Percentiles rank a stretch among this genome's conserved stretches.
Conservation (phyloP, 2,113 vertebrate genomes). For the Microcebus griseorufus region DNA sequence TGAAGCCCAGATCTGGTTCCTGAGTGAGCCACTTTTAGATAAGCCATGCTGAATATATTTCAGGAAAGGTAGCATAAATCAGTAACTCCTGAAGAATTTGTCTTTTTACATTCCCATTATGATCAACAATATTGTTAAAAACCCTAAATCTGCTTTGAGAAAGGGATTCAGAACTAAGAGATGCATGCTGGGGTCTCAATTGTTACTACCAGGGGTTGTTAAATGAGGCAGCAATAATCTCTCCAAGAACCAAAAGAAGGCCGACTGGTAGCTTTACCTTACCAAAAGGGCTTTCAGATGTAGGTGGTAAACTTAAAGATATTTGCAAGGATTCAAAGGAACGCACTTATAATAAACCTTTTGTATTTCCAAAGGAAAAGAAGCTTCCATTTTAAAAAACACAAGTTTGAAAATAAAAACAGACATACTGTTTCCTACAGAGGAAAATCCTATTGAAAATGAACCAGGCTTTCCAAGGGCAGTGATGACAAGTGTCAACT, state of each 20-base stretch:
- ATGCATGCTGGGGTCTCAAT: not conserved
- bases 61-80: not conserved
- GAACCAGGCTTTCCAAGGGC: not conserved
- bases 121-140: not conserved
- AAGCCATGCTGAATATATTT: not conserved
- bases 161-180: slow-evolving; percentile 13
- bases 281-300: slow-evolving; percentile 3
- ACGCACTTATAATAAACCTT: not conserved
- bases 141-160: slow-evolving; percentile 37
- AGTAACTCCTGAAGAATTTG: not conserved
- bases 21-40: not conserved
- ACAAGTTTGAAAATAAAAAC: slow-evolving; percentile 51
- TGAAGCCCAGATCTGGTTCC: not conserved
- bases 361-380: slow-evolving; percentile 36
- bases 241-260: not conserved
- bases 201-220: not conserved
- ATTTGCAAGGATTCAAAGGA: not conserved
- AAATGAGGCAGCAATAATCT: slow-evolving; percentile 10
- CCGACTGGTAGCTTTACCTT: not conserved
- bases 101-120: not conserved
- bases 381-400: slow-evolving; percentile 34
- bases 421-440: not conserved
- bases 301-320: slow-evolving; percentile 14
- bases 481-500: not conserved
- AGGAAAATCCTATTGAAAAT: not conserved